These are phyloP conservation scores for Cyrtorhinus lividipennis DNA, from an alignment of 1,140 invertebrate genomes.

Conservation along the genomic window DNA sequence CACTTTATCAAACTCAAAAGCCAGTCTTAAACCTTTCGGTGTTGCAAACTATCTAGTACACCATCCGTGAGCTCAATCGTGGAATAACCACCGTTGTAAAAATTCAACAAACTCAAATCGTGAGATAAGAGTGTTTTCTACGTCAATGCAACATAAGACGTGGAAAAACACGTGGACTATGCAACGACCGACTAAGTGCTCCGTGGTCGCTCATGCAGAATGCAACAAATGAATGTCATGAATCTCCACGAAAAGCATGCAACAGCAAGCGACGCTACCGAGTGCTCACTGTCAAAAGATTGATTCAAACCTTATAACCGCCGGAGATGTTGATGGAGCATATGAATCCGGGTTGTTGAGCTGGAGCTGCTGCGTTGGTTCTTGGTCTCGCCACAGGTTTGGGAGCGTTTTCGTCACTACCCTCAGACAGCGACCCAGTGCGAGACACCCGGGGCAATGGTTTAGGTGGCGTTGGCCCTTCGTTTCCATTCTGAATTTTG, in stretches of 20 bases:
- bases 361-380: constrained; percentile 14
- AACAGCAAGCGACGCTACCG: constrained; percentile 16
- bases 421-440: constrained; percentile 45
- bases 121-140: too few relatives aligned
- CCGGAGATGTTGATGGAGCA: constrained; percentile 28
- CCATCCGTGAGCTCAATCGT: too few relatives aligned
- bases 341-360: constrained; percentile 21
- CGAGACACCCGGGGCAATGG: constrained; percentile 54
- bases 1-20: too few relatives aligned
- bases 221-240: too few relatives aligned
- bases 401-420: constrained; percentile 33
- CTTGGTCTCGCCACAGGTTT: constrained; percentile 54
- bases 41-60: too few relatives aligned
- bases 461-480: constrained; percentile 40
- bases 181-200: too few relatives aligned
- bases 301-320: constrained; percentile 50
- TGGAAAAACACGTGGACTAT: too few relatives aligned
- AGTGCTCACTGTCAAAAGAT: not conserved
- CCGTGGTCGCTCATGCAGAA: too few relatives aligned
- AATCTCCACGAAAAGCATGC: not conserved
- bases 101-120: too few relatives aligned
- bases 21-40: too few relatives aligned
- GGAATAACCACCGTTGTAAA: too few relatives aligned
- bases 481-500: constrained; percentile 26
- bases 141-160: too few relatives aligned